phyloP scores from a whole-genome alignment of 1,140 invertebrate genomes.

The Phenacoccus solenopsis region DNA sequence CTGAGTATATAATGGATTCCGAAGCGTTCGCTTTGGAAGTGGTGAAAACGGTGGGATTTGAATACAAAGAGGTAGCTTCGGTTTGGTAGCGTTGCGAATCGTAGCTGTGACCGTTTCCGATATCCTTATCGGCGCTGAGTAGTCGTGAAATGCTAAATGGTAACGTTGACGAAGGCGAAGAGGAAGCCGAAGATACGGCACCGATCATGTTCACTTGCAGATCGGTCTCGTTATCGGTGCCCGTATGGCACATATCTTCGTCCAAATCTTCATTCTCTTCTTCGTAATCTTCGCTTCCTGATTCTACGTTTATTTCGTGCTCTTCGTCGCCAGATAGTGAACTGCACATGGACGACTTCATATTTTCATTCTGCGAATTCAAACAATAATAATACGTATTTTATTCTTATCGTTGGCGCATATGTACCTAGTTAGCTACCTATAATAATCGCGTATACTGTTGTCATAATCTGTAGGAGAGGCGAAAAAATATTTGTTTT shows the following conservation, averaged over 20 bases:
- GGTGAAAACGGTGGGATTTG: background rate
- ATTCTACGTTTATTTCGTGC: constrained; percentile 10
- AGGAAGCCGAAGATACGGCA: background rate
- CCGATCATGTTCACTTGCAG: background rate
- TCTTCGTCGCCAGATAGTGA: constrained; percentile 7
- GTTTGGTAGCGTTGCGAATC: background rate
- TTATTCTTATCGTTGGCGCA: too few species aligned
- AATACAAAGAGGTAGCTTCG: background rate
- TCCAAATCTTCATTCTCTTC: constrained; percentile 8
- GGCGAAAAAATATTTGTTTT: too few species aligned
- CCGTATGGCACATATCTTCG: constrained; percentile 8
- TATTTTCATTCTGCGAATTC: constrained; percentile 5
- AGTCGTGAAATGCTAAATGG: constrained; percentile 4
- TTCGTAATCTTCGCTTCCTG: constrained; percentile 6
- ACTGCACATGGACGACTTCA: constrained; percentile 10
- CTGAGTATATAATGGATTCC: constrained; percentile 35
- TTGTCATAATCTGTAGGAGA: too few species aligned
- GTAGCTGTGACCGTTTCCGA: background rate
- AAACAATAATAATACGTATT: too few species aligned
- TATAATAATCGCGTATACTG: too few species aligned
- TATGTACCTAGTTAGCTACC: too few species aligned
- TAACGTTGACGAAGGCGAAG: constrained; percentile 9
- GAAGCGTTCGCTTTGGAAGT: background rate
- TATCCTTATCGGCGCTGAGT: background rate
- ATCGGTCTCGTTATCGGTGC: constrained; percentile 9